Base-by-base conservation (phyloP, 53 echinoderm and acorn worm genomes). In the Holothuria scabra region DNA sequence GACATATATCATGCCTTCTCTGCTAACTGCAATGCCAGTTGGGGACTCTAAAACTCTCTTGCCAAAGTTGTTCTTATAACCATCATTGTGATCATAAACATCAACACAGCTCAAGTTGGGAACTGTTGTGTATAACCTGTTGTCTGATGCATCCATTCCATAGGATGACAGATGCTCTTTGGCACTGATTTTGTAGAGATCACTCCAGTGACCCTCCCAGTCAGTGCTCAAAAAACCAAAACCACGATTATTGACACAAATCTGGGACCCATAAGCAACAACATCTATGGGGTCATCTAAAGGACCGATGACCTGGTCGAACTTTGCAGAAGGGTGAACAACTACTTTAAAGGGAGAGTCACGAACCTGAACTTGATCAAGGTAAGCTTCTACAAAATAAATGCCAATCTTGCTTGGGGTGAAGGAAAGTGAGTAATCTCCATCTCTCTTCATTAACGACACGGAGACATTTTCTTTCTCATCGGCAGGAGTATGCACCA, bases 1-100 rank as follows among this genome's bases (percentile, higher is more conserved):
- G 5, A 78, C 78, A 52, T 78, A 78, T 14, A 78, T 52, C 28
- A 30, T 58, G 32, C 78, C 78, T 14, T 30, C 49, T 12, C 56
- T 31, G 52, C 58, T 31, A 1, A 78, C 58, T 18, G 58, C 78
- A 28, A 78, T 57, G 6, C 78, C 78, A 16, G 78, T 30, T 58
- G 78, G 78, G 9, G 25, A 25, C 26, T 78, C 58, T 30, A 78
- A 10, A 18, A 56, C 29, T 57, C 78, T 16, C 59, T 14, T 78
- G 25, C 78, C 78, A 78, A 78, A 78, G 57, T 4, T 78, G 33
- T 59, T 20, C 57, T 29, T 11, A 32, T 57, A 56, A 41, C 41
- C 41, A 28, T 28, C 59, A 13, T 14, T 10, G 33, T 30, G 1
- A 52, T 28, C 21, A 23, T 57, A 58, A 8, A 78, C 59, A 12